Percentiles rank a stretch among this genome's conserved stretches.
These are phyloP conservation scores for Hyperoplus immaculatus DNA, from an alignment of 2,797 vertebrate genomes.

Conservation along the genomic window DNA sequence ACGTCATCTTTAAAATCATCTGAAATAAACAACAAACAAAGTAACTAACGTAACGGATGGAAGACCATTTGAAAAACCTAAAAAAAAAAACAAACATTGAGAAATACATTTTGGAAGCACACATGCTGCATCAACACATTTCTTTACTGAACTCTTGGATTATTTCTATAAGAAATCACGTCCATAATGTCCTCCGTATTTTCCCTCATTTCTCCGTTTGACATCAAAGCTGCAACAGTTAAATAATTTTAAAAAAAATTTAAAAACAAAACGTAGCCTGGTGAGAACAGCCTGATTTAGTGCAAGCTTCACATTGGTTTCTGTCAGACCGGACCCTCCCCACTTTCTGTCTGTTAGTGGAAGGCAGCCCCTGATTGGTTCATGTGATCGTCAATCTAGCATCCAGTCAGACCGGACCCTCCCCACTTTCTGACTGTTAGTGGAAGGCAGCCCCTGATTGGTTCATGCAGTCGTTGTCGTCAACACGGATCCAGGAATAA, in stretches of 20 bases:
- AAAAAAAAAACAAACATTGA: slow-evolving; percentile 11
- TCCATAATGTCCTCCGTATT: slow-evolving; percentile 12
- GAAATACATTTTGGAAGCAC: slow-evolving; percentile 17
- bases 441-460: too few relatives aligned
- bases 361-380: too few relatives aligned
- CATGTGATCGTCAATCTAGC: too few relatives aligned
- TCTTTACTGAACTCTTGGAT: slow-evolving; percentile 11
- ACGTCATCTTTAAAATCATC: neutral
- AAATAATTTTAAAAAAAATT: slow-evolving; percentile 63
- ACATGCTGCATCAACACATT: slow-evolving; percentile 32
- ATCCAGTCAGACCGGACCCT: too few relatives aligned
- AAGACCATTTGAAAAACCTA: neutral
- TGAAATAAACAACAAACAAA: neutral
- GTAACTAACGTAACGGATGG: neutral
- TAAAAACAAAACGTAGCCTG: too few relatives aligned
- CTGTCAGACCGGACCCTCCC: too few relatives aligned
- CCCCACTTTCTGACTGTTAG: too few relatives aligned
- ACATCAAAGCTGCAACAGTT: slow-evolving; percentile 64
- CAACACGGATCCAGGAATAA: too few relatives aligned
- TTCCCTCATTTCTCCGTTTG: slow-evolving; percentile 2
- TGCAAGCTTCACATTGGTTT: too few relatives aligned
- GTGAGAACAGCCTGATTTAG: too few relatives aligned
- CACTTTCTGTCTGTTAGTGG: too few relatives aligned
- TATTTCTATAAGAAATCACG: slow-evolving; percentile 69
- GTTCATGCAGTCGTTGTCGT: too few relatives aligned